Conservation (phyloP, 2,888 invertebrate species). For the Trissoscelio sp. region DNA sequence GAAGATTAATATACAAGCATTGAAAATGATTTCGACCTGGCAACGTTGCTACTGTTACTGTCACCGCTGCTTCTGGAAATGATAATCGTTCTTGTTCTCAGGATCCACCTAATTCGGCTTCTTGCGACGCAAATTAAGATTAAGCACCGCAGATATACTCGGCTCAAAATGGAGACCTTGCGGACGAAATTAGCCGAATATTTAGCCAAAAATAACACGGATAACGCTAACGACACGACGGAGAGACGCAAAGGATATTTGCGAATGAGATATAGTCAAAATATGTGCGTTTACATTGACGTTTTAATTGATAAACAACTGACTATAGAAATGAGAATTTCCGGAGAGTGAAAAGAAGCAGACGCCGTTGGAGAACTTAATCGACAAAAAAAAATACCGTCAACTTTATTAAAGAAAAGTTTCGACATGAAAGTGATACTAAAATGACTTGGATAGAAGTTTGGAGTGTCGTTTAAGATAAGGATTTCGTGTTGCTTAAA, state of each 20-base stretch:
- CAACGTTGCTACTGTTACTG: conserved; percentile 42
- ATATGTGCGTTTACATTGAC: background rate
- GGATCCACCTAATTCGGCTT: conserved; percentile 58
- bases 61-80: conserved; percentile 56
- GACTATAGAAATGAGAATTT: conserved; percentile 20
- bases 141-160: conserved; percentile 62
- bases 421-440: background rate
- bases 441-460: background rate
- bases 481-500: conserved; percentile 15
- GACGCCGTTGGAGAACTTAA: conserved; percentile 28
- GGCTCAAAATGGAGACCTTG: conserved; percentile 65
- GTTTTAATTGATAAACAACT: conserved; percentile 40
- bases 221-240: conserved; percentile 56
- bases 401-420: conserved; percentile 17
- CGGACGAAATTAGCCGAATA: conserved; percentile 62
- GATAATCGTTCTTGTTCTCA: conserved; percentile 59
- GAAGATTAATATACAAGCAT: conserved; percentile 2
- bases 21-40: conserved; percentile 14
- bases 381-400: conserved; percentile 1
- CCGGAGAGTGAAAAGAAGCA: conserved; percentile 35
- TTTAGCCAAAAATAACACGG: conserved; percentile 64
- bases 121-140: conserved; percentile 65
- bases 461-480: conserved; percentile 16
- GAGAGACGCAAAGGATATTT: conserved; percentile 49
- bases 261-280: conserved; percentile 39